Percentiles rank a stretch among this genome's conserved stretches.
Evolutionary conservation across 2,113 vertebrate genomes (phyloP).

Genomic region (Melanerpes aurifrons): DNA sequence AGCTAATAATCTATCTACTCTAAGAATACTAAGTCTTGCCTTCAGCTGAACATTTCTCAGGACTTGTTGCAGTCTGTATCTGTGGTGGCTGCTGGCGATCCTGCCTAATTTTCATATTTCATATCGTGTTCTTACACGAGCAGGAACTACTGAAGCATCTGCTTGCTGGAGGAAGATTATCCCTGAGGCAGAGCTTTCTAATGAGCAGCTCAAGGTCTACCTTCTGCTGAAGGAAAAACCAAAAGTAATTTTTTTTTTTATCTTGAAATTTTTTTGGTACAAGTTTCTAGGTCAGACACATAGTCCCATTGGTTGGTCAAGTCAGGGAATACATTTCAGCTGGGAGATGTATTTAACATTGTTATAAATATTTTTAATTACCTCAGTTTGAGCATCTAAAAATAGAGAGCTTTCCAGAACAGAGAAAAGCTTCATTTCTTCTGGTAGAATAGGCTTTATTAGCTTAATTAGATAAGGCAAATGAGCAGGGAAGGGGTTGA

Average conservation of each 20-base stretch:
- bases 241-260: background rate
- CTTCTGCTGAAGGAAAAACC: background rate
- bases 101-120: background rate
- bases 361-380: background rate
- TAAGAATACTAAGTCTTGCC: background rate
- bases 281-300: background rate
- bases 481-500: background rate
- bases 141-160: background rate
- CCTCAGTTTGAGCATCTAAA: background rate
- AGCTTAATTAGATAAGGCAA: slow-evolving; percentile 1
- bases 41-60: background rate
- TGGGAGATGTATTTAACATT: slow-evolving; percentile 2
- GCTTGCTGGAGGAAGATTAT: background rate
- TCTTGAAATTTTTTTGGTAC: background rate
- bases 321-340: background rate
- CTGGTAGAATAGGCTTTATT: slow-evolving; percentile 11
- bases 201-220: background rate
- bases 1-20: background rate
- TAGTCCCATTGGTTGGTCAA: background rate
- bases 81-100: background rate
- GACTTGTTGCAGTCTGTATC: background rate
- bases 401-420: slow-evolving; percentile 35
- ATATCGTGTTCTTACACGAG: background rate
- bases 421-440: slow-evolving; percentile 14
- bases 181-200: background rate